phyloP scores from a whole-genome alignment of 2,797 vertebrate genomes.

The Myripristis murdjan region DNA sequence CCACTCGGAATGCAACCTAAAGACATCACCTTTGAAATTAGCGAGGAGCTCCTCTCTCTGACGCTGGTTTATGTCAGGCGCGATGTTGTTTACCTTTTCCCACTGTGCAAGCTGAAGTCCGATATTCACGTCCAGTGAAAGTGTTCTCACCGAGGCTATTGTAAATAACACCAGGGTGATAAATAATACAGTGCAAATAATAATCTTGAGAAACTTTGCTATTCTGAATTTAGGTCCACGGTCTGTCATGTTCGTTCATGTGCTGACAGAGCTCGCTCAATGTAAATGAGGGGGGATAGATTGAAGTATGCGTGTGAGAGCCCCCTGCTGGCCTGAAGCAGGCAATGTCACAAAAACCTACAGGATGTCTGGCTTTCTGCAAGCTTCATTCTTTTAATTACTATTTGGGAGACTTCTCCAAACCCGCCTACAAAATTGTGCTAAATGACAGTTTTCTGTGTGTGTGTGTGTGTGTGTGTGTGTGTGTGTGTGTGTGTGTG shows the following conservation, averaged over 20 bases:
- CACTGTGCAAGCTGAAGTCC: constrained; percentile 81
- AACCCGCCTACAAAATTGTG: too few species aligned
- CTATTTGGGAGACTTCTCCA: too few species aligned
- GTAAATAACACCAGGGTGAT: constrained; percentile 53
- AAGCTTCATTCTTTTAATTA: too few species aligned
- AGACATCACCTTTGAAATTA: constrained; percentile 86
- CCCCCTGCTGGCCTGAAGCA: constrained; percentile 41
- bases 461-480: too few species aligned
- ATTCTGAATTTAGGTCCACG: constrained; percentile 30
- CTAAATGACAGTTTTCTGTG: too few species aligned
- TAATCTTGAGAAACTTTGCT: constrained; percentile 61
- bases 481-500: too few species aligned
- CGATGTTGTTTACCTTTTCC: constrained; percentile 75
- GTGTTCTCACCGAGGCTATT: constrained; percentile 71
- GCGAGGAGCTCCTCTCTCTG: constrained; percentile 81
- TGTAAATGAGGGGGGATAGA: background rate
- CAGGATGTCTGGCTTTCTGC: too few species aligned
- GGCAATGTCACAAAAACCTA: background rate
- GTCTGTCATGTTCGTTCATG: constrained; percentile 64
- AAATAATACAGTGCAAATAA: constrained; percentile 46
- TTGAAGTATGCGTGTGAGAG: constrained; percentile 6
- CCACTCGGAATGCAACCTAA: background rate
- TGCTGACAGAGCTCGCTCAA: constrained; percentile 2
- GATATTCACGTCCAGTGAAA: constrained; percentile 78
- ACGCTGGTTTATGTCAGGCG: constrained; percentile 60